Evolutionary conservation across 2,888 invertebrate species (phyloP).

Genomic region (Tetrapedia diversipes): DNA sequence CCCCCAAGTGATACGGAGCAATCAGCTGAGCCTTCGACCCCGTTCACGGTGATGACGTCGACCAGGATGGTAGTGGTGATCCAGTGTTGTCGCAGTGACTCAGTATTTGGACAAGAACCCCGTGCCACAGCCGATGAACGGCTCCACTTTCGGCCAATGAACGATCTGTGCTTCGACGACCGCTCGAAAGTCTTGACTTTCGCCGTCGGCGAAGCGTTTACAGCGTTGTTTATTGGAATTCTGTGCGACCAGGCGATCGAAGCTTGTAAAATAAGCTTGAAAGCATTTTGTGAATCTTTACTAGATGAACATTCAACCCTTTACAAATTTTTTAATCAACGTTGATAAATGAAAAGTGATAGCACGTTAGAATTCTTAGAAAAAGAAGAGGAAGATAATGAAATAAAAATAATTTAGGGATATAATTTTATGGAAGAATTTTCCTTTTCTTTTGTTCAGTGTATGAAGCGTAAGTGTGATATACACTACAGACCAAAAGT

Average conservation of each 20-base stretch:
- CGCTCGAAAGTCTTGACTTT: conserved; percentile 5
- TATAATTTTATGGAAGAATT: no score
- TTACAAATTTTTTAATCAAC: no score
- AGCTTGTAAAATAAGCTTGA: background rate
- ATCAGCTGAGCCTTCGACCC: conserved; percentile 66
- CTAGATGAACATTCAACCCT: no score
- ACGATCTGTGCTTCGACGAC: background rate
- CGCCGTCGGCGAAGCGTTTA: background rate
- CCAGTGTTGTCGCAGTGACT: conserved; percentile 79
- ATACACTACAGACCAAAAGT: no score
- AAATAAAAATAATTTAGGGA: no score
- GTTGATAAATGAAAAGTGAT: no score
- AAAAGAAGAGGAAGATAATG: no score
- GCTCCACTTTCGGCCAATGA: conserved; percentile 60
- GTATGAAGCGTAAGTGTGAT: no score
- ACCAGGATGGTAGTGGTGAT: conserved; percentile 62
- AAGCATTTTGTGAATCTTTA: no score
- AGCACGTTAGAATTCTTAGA: no score
- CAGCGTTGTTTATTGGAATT: background rate
- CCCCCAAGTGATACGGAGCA: conserved; percentile 55
- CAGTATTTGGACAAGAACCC: conserved; percentile 80
- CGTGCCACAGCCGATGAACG: conserved; percentile 54
- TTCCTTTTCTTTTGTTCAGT: no score
- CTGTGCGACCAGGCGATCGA: background rate
- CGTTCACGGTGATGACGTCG: conserved; percentile 57